Evolutionary conservation across 23 tunicate genomes (phyloP).

Genomic region (Clavelina lepadiformis): DNA sequence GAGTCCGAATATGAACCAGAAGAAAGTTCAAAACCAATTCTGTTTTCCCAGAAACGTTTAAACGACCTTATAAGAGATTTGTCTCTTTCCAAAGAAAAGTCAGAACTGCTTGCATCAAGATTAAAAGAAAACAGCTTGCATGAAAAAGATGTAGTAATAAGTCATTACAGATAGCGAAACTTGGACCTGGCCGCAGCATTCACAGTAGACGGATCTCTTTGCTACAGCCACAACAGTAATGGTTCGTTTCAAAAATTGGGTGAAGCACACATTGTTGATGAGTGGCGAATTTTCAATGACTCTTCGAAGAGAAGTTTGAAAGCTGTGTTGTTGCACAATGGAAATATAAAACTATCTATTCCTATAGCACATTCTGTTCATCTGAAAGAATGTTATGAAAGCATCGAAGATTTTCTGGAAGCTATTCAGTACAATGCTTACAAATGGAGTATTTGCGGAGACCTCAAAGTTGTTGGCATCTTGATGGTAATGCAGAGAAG

Average conservation of each 20-base stretch:
- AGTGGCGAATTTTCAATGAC: too few species aligned
- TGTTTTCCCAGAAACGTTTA: conserved; percentile 9
- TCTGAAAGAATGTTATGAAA: conserved; percentile 22
- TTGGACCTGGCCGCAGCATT: conserved; percentile 13
- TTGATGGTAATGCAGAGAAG: conserved; percentile 24
- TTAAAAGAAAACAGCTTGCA: conserved; percentile 13
- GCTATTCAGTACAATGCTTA: conserved; percentile 17
- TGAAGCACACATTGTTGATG: too few species aligned
- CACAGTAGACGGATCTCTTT: conserved; percentile 10
- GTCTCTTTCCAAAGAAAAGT: conserved; percentile 17
- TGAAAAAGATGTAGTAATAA: conserved; percentile 10
- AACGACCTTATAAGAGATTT: conserved; percentile 16
- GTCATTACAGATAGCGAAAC: conserved; percentile 22
- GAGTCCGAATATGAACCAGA: conserved; percentile 10
- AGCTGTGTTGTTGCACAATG: too few species aligned
- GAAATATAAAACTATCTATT: too few species aligned
- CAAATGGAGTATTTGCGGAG: conserved; percentile 24
- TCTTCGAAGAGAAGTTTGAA: too few species aligned
- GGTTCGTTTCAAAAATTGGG: too few species aligned
- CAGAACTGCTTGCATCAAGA: conserved; percentile 26
- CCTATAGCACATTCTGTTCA: conserved; percentile 20
- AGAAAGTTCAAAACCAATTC: conserved; percentile 21
- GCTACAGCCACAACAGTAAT: conserved; percentile 15
- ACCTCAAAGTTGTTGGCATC: conserved; percentile 16
- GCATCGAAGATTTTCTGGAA: conserved; percentile 13